These are phyloP conservation scores for Tylochromis polylepis DNA, from an alignment of 2,113 vertebrate species.

Conservation along the genomic window DNA sequence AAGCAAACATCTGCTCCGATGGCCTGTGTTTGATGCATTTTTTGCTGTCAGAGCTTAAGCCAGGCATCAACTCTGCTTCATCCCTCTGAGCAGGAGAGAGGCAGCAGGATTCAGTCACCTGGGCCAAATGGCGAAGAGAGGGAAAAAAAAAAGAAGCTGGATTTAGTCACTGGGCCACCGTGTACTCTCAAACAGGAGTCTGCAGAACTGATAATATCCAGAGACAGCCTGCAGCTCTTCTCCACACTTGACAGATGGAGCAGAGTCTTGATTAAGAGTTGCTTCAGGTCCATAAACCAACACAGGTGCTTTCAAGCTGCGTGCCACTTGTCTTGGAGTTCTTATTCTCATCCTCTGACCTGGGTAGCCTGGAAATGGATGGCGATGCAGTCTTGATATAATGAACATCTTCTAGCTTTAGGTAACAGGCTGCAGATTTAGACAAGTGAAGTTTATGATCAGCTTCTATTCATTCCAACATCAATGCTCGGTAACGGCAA, in stretches of 20 bases:
- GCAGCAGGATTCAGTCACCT: not conserved
- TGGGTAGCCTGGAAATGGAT: not conserved
- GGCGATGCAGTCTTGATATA: not conserved
- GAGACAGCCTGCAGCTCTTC: not conserved
- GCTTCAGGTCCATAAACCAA: slow-evolving; percentile 6
- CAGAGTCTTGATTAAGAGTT: not conserved
- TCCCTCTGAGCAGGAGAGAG: not conserved
- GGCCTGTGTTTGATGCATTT: not conserved
- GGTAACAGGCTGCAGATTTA: not conserved
- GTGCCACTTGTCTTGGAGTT: not conserved
- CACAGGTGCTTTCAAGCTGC: not conserved
- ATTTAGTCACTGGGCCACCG: not conserved
- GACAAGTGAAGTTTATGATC: not conserved
- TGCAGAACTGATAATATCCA: not conserved
- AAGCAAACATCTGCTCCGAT: not conserved
- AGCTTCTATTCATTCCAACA: not conserved
- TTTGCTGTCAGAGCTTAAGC: not conserved
- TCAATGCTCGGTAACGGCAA: not conserved
- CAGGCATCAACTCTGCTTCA: not conserved
- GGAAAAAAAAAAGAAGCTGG: not conserved
- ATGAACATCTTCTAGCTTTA: not conserved
- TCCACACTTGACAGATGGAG: not conserved
- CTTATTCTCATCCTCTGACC: not conserved
- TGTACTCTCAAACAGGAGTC: not conserved
- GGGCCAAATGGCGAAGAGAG: not conserved